Evolutionary conservation across 2,797 vertebrate genomes (phyloP).

Genomic region (Thalassophryne amazonica): DNA sequence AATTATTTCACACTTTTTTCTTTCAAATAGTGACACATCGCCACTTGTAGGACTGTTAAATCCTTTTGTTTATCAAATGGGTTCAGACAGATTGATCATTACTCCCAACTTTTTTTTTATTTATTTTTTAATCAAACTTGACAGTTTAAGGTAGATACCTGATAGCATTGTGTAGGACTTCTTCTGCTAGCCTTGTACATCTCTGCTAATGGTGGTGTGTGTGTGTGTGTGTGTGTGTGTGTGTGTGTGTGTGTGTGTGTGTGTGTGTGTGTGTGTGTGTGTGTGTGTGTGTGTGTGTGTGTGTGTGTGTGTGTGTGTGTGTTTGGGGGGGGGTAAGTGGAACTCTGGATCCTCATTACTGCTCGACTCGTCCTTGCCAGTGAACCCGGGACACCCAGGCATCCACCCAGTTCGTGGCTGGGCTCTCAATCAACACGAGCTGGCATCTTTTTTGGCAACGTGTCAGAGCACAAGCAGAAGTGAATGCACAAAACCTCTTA

Average conservation of each 20-base stretch:
- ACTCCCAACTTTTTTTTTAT: no score
- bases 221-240: slow-evolving; percentile 6
- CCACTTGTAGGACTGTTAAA: slow-evolving; percentile 34
- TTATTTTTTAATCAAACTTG: no score
- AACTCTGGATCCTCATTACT: slow-evolving; percentile 67
- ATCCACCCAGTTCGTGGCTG: slow-evolving; percentile 52
- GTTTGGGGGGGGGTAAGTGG: no score
- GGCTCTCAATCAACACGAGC: slow-evolving; percentile 28
- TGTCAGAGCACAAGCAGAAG: slow-evolving; percentile 28
- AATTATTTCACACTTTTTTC: slow-evolving; percentile 48
- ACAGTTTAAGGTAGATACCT: not conserved
- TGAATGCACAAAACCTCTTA: slow-evolving; percentile 26
- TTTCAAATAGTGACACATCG: slow-evolving; percentile 31
- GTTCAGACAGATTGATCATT: not conserved
- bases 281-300: not conserved
- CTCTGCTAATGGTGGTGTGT: slow-evolving; percentile 5
- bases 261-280: slow-evolving; percentile 3
- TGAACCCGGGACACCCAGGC: slow-evolving; percentile 45
- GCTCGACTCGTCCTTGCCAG: slow-evolving; percentile 43
- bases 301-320: not conserved
- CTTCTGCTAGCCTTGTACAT: slow-evolving; percentile 1
- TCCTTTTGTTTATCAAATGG: slow-evolving; percentile 6
- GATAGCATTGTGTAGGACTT: no score
- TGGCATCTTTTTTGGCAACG: slow-evolving; percentile 48
- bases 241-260: not conserved